phyloP scores from a whole-genome alignment of 2,888 invertebrate species.

The Noctua janthe region DNA sequence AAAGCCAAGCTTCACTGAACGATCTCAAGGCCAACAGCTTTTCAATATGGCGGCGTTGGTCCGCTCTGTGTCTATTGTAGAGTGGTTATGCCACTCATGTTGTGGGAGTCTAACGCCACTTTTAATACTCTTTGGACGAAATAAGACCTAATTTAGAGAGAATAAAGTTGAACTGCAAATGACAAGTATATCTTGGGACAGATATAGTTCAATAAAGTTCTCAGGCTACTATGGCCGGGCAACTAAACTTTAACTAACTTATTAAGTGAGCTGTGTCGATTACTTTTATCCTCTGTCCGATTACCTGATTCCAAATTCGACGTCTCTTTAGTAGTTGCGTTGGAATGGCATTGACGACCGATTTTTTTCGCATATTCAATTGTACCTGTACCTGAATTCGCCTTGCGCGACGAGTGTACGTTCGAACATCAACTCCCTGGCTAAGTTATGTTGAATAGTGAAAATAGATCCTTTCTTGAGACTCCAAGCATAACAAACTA shows the following conservation, averaged over 20 bases:
- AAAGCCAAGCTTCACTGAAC: constrained; percentile 93
- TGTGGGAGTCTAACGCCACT: constrained; percentile 85
- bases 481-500: background rate
- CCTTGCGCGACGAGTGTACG: too few relatives aligned
- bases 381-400: background rate
- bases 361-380: background rate
- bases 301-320: background rate
- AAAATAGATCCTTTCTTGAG: background rate
- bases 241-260: background rate
- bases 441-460: background rate
- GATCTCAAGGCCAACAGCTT: constrained; percentile 89
- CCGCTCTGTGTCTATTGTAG: constrained; percentile 80
- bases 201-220: background rate
- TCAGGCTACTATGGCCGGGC: too few relatives aligned
- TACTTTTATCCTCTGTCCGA: background rate
- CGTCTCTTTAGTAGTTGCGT: background rate
- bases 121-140: constrained; percentile 80
- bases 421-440: background rate
- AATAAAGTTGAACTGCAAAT: background rate
- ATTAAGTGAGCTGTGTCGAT: background rate
- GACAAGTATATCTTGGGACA: background rate
- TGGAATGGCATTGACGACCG: background rate
- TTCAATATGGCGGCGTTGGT: constrained; percentile 83
- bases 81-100: constrained; percentile 83
- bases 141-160: background rate